These are phyloP conservation scores for Trissolcus basalis DNA, from an alignment of 1,140 invertebrate species.

Conservation along the genomic window DNA sequence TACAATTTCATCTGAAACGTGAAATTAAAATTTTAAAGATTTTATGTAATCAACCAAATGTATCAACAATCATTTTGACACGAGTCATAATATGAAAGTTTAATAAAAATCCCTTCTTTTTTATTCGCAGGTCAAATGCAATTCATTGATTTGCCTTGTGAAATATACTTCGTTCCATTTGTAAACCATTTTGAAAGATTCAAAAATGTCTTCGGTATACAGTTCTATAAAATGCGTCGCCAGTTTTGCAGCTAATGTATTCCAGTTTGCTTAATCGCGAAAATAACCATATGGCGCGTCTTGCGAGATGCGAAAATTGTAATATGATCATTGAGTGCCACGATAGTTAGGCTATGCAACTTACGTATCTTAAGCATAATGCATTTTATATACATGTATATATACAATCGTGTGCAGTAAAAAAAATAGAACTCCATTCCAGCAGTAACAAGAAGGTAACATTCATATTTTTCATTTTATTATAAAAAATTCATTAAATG, in stretches of 20 bases:
- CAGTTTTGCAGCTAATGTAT: conserved; percentile 54
- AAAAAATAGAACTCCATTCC: conserved; percentile 49
- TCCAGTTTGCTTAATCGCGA: conserved; percentile 55
- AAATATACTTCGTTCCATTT: too few relatives aligned
- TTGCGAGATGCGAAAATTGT: conserved; percentile 41
- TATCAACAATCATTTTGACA: background rate
- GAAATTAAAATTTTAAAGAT: background rate
- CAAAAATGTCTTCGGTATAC: too few relatives aligned
- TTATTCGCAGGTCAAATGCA: too few relatives aligned
- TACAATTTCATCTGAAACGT: background rate
- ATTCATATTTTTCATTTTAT: conserved; percentile 47
- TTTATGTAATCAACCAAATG: background rate
- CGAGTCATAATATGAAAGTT: too few relatives aligned
- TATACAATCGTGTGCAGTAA: conserved; percentile 52
- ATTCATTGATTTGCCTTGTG: too few relatives aligned
- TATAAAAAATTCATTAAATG: conserved; percentile 41
- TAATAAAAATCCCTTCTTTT: too few relatives aligned
- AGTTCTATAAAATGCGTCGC: conserved; percentile 25
- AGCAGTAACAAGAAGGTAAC: conserved; percentile 56
- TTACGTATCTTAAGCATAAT: conserved; percentile 57
- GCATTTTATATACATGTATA: conserved; percentile 58
- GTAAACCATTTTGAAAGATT: too few relatives aligned
- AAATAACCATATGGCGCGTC: conserved; percentile 24
- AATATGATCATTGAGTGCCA: conserved; percentile 58
- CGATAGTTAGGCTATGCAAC: conserved; percentile 59